Base-by-base conservation (phyloP, 2,888 invertebrate species). In the Pristionchus japonicus region DNA sequence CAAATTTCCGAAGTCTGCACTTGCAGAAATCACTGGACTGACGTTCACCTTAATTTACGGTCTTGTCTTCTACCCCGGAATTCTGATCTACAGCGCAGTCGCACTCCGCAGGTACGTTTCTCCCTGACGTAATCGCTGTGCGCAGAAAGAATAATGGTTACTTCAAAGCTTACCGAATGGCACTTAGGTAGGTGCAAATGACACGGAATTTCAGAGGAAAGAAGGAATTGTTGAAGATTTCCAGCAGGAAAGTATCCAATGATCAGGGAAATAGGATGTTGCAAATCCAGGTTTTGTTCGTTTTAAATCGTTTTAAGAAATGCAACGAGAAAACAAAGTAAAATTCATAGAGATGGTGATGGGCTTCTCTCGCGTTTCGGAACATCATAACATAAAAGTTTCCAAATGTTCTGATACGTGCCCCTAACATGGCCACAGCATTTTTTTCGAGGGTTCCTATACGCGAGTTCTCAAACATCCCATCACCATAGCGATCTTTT, bases 211-310 rank as follows among this genome's bases (percentile, higher is more conserved):
- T 40, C 31, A 9, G 40, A n/a, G n/a, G 74, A n/a, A 40, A 74
- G 23, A 74, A 74, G 11, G 15, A 15, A 3, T 40, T 23, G 40
- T 0, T 74, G 2, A 6, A 23, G 1, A 20, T 74, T 6, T 23
- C 74, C 23, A 37, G 40, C 1, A 20, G 74, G 0, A 40, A 6
- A 64, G 6, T 27, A 20, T 64, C 64, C 15, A 67, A 67, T 7
- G 74, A 74, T 40, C 74, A 74, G 23, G 74, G 74, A 20, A 74
- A 74, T 40, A 74, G 23, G 23, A 74, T 74, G 74, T 23, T 74
- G 23, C 74, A 17, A 40, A 40, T 74, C 23, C 74, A 74, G 74
- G 74, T 64, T n/a, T n/a, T n/a, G n/a, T n/a, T n/a, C n/a, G n/a
- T n/a, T n/a, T n/a, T n/a, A n/a, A n/a, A n/a, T n/a, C n/a, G n/a